Percentiles rank a stretch among this genome's conserved stretches.
Evolutionary conservation across 2,888 invertebrate species (phyloP).

Genomic region (Lepidonotus clava): DNA sequence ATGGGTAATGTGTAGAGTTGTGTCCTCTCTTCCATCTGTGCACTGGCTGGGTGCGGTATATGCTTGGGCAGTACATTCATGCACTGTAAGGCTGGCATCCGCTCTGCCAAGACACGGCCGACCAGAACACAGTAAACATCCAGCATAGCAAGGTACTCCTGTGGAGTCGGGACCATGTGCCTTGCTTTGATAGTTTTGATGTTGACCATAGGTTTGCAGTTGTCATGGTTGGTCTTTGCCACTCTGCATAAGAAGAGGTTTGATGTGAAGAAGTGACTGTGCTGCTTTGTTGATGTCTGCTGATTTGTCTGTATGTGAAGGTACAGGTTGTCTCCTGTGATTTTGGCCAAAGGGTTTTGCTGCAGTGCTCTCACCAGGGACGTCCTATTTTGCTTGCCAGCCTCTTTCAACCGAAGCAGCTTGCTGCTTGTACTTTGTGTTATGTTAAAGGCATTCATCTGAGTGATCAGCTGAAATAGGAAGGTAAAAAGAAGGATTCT

Average conservation of each 20-base stretch:
- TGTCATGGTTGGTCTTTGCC: background rate
- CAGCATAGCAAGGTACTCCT: background rate
- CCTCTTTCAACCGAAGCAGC: too few relatives aligned
- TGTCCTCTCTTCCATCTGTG: constrained; percentile 16
- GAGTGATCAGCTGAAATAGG: too few relatives aligned
- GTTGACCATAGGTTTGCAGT: background rate
- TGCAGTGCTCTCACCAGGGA: too few relatives aligned
- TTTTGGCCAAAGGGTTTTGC: too few relatives aligned
- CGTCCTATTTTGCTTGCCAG: too few relatives aligned
- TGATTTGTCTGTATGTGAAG: background rate
- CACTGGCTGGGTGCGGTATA: background rate
- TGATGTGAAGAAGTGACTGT: background rate
- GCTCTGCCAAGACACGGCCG: background rate
- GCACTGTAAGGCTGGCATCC: background rate
- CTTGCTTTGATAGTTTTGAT: too few relatives aligned
- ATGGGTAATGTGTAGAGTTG: background rate
- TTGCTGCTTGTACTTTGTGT: too few relatives aligned
- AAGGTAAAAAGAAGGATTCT: too few relatives aligned
- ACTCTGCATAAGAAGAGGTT: background rate
- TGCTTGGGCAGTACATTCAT: background rate
- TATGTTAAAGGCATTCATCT: too few relatives aligned
- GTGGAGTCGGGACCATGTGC: background rate
- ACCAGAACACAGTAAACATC: background rate
- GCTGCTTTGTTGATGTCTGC: background rate
- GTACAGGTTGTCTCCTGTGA: constrained; percentile 41